Percentiles rank a stretch among this genome's conserved stretches.
Conservation (phyloP, 2,888 invertebrate genomes). For the Lissocephala sabroskyi region DNA sequence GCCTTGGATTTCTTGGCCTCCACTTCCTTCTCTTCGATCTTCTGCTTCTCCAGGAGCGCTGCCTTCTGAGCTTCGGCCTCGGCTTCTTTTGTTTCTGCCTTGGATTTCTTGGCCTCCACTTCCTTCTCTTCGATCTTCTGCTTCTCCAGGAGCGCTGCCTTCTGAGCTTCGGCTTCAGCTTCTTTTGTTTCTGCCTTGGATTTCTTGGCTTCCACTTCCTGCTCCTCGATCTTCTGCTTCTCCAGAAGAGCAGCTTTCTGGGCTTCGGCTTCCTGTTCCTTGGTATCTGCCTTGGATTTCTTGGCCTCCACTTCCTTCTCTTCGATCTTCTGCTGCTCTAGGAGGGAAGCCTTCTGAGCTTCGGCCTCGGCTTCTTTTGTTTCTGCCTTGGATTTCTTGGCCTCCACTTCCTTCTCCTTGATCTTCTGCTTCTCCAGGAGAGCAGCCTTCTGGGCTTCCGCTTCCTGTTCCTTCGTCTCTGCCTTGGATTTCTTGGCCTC, state of each 20-base stretch:
- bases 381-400: no score
- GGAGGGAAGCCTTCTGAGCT: constrained; percentile 5
- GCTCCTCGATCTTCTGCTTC: constrained; percentile 8
- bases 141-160: constrained; percentile 13
- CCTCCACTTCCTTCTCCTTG: constrained; percentile 18
- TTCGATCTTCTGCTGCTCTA: no score
- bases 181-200: constrained; percentile 3
- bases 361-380: no score
- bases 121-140: constrained; percentile 30
- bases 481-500: constrained; percentile 7
- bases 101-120: constrained; percentile 7
- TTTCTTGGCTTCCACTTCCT: constrained; percentile 3
- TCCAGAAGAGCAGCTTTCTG: constrained; percentile 11
- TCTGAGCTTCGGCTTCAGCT: background rate
- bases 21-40: constrained; percentile 1
- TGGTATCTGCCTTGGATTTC: constrained; percentile 1
- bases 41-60: background rate
- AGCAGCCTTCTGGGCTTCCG: constrained; percentile 3
- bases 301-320: constrained; percentile 9
- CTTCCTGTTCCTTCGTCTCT: background rate
- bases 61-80: constrained; percentile 5
- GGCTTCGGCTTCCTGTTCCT: constrained; percentile 6
- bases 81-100: constrained; percentile 1
- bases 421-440: constrained; percentile 3
- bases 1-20: background rate